These are phyloP conservation scores for Ferdinandea cuprea DNA, from an alignment of 2,888 invertebrate genomes.

Conservation along the genomic window DNA sequence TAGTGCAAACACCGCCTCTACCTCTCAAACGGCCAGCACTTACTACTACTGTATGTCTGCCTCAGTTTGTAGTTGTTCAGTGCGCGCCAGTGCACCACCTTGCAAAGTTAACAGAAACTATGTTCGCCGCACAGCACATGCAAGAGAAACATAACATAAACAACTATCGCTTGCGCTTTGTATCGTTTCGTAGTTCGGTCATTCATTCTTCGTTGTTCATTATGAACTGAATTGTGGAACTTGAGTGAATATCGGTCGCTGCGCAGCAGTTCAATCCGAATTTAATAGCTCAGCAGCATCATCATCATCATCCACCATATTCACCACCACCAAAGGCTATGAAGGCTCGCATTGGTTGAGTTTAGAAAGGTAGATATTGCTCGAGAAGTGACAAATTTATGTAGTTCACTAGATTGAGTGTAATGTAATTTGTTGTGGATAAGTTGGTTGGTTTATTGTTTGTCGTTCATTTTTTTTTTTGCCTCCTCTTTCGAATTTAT, in stretches of 20 bases:
- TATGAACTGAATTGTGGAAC: constrained; percentile 34
- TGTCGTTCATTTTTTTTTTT: not conserved
- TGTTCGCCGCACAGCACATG: not conserved
- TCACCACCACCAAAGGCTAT: not conserved
- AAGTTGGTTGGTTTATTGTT: not conserved
- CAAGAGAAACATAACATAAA: constrained; percentile 11
- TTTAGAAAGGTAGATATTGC: constrained; percentile 1
- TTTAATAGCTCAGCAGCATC: not conserved
- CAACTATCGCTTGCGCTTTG: constrained; percentile 1
- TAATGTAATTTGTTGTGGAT: not conserved
- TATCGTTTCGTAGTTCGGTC: too few species aligned
- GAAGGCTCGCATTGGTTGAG: not conserved
- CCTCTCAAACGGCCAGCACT: constrained; percentile 33
- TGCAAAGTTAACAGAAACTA: constrained; percentile 10
- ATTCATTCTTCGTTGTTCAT: constrained; percentile 5
- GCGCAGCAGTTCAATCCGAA: not conserved
- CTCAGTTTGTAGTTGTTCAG: not conserved
- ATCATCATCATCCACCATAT: not conserved
- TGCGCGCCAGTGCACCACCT: constrained; percentile 15
- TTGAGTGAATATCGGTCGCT: not conserved
- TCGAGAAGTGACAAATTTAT: constrained; percentile 2
- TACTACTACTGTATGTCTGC: not conserved
- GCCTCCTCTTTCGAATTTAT: not conserved
- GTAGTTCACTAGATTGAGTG: not conserved
- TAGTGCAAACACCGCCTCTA: constrained; percentile 20